Conservation (phyloP, 2,113 vertebrate species). For the Ictidomys tridecemlineatus region DNA sequence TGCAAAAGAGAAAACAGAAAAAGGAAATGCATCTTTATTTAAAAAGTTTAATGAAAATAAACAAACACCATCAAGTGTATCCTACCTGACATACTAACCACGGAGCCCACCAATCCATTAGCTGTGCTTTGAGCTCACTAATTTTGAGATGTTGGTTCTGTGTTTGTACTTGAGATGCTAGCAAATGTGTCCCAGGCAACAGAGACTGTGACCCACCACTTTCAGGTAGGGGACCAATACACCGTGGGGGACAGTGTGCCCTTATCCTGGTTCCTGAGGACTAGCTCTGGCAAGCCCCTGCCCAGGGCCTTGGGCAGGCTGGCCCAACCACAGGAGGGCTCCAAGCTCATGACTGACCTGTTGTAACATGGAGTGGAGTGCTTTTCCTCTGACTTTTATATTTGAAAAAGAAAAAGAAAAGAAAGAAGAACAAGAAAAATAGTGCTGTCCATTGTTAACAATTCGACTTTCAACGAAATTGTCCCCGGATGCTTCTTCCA, state of each 20-base stretch:
- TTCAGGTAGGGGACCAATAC: neutral
- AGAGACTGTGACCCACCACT: neutral
- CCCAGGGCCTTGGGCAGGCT: neutral
- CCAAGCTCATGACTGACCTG: too few relatives aligned
- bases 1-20: too few relatives aligned
- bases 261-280: fast-evolving
- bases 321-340: neutral
- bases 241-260: fast-evolving
- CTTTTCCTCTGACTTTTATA: neutral
- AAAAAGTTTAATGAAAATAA: neutral
- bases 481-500: neutral
- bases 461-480: neutral
- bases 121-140: neutral
- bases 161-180: neutral
- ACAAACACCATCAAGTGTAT: neutral
- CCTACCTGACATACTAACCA: fast-evolving
- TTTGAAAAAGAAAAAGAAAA: neutral
- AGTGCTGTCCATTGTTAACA: neutral
- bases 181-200: neutral
- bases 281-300: neutral
- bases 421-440: neutral
- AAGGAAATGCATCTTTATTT: neutral
- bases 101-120: fast-evolving
- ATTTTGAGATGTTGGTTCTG: neutral
- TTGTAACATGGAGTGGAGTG: neutral